Percentiles rank a stretch among this genome's conserved stretches.
Conservation (phyloP, 2,113 vertebrate species). For the Clarias macrocephalus region DNA sequence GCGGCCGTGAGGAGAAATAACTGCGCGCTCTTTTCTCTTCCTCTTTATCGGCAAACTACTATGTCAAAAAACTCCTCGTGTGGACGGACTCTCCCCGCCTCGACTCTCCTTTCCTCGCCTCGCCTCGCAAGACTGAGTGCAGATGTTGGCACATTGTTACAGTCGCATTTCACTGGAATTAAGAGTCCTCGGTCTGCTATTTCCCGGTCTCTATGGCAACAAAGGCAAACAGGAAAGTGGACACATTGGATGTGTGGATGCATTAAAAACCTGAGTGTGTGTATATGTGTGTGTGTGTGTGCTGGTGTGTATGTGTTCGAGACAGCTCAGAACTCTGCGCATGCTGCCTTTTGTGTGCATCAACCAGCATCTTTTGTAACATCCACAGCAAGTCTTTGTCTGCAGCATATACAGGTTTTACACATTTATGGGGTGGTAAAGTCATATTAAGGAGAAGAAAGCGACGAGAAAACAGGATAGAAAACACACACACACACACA, state of each 20-base stretch:
- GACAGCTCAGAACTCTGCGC: background rate
- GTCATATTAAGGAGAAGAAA: background rate
- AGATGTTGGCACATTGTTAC: slow-evolving; percentile 13
- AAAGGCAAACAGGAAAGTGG: slow-evolving; percentile 40
- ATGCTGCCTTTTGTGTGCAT: background rate
- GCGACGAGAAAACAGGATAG: background rate
- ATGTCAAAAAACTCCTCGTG: background rate
- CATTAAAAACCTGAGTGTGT: background rate
- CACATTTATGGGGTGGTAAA: background rate
- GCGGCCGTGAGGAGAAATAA: background rate
- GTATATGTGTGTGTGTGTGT: background rate
- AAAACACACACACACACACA: background rate
- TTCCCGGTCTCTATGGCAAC: slow-evolving; percentile 45
- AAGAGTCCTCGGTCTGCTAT: slow-evolving; percentile 7
- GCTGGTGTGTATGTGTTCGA: background rate
- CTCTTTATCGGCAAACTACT: background rate
- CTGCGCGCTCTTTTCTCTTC: background rate
- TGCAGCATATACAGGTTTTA: background rate
- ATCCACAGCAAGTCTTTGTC: background rate
- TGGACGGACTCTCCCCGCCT: background rate
- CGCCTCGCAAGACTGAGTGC: background rate
- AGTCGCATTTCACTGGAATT: slow-evolving; percentile 13
- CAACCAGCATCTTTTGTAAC: background rate
- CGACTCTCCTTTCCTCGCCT: background rate
- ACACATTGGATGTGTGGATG: background rate